Base-by-base conservation (phyloP, 2,888 invertebrate species). In the Barypeithes pellucidus region DNA sequence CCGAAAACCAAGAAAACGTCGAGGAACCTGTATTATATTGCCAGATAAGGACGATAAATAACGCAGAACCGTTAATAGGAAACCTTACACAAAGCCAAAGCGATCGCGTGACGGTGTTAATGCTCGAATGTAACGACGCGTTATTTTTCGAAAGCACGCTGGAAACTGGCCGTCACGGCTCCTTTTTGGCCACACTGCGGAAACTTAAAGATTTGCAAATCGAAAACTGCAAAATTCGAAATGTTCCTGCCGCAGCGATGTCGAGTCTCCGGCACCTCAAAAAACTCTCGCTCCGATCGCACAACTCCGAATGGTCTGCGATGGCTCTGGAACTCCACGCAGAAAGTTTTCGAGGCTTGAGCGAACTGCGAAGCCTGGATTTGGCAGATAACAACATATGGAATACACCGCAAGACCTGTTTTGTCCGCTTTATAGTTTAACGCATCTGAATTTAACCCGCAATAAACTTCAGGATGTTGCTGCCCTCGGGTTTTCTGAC, bases 301-400 rank as follows among this genome's bases (percentile, higher is more conserved):
- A 92, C 83, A 94, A 94, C 83, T 91, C 92, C 29, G 93, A 94
- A 82, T 94, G 94, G 93, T 92, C 93, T 12, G 91, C 92, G 18
- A 92, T 93, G 91, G 92, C 92, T 22, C 88, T 94, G 87, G 93
- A 94, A 80, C 88, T 94, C 75, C 91, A 92, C 80, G 88, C 91
- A 47, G 92, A 93, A 81, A 91, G 93, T 73, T 90, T 94, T 75
- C 88, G 92, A 75, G 90, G 93, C 9, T 87, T 94, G 66, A 89
- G 90, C 20, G 91, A 91, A 81, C 87, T 94, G 47, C 88, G 91
- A 79, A 88, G 87, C 78, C 88, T 94, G 78, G 92, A 94, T 86
- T 87, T 94, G 71, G 91, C 91, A 39, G 92, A 92, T 81, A 94
- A 94, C 84, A 93, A 93, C 82, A 91, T 94, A 78, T 93, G 93